Conservation (phyloP, 2,113 vertebrate genomes). For the Thermophis baileyi region DNA sequence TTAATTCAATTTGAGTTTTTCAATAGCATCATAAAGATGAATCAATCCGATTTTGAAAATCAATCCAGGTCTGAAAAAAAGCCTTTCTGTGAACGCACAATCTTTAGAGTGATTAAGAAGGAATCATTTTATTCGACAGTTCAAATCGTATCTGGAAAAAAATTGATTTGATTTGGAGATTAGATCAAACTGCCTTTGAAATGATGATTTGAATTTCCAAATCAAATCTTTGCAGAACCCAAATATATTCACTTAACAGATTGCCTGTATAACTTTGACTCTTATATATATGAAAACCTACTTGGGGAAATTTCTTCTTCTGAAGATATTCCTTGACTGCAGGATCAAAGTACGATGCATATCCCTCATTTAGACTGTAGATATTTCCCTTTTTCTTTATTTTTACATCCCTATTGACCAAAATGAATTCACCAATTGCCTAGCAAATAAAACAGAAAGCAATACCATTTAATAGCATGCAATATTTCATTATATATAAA, state of each 20-base stretch:
- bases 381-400: slow-evolving; percentile 96
- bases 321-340: slow-evolving; percentile 87
- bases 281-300: slow-evolving; percentile 54
- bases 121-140: neutral
- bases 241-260: neutral
- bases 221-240: neutral
- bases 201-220: neutral
- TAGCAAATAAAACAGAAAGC: slow-evolving; percentile 52
- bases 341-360: slow-evolving; percentile 90
- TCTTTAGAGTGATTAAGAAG: neutral
- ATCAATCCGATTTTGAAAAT: neutral
- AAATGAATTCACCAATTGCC: slow-evolving; percentile 95
- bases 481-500: neutral
- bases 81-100: neutral
- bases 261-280: neutral
- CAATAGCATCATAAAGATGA: neutral
- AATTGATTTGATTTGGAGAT: neutral
- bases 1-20: neutral
- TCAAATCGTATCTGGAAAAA: neutral
- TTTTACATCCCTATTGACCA: slow-evolving; percentile 88
- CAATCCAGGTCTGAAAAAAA: neutral
- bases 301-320: slow-evolving; percentile 92
- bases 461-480: neutral
- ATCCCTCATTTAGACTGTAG: slow-evolving; percentile 97
- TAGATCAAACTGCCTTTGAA: neutral